Evolutionary conservation across 2,888 invertebrate species (phyloP).

Genomic region (Phortica okadai): DNA sequence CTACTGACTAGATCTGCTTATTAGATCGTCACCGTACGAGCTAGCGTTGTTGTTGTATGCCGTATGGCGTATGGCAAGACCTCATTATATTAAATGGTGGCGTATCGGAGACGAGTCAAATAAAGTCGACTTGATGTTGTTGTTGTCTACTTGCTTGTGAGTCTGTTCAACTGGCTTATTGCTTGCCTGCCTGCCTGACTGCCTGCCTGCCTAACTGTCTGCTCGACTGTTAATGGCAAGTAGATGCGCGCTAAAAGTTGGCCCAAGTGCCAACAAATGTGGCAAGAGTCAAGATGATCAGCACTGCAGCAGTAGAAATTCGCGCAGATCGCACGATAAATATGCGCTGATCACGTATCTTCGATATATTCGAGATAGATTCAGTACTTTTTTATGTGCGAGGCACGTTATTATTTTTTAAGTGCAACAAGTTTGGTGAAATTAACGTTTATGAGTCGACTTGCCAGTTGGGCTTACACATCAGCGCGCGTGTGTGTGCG

Average conservation of each 20-base stretch:
- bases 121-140: neutral
- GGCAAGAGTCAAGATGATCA: neutral
- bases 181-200: slow-evolving; percentile 3
- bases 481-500: neutral
- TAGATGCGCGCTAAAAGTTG: slow-evolving; percentile 18
- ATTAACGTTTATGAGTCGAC: slow-evolving; percentile 29
- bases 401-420: slow-evolving; percentile 34
- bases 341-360: slow-evolving; percentile 65
- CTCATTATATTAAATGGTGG: slow-evolving; percentile 31
- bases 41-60: slow-evolving; percentile 6
- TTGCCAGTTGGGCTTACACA: neutral
- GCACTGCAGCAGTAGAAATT: neutral
- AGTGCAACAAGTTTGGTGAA: slow-evolving; percentile 27
- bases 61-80: slow-evolving; percentile 17
- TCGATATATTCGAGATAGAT: slow-evolving; percentile 30
- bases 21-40: slow-evolving; percentile 49
- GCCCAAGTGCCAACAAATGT: neutral
- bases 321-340: slow-evolving; percentile 63
- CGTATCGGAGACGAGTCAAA: neutral
- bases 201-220: neutral
- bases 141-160: neutral
- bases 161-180: neutral
- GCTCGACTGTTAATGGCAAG: slow-evolving; percentile 29
- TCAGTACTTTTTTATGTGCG: slow-evolving; percentile 20
- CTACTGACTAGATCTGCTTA: slow-evolving; percentile 36